These are phyloP conservation scores for Oceanodroma tethys DNA, from an alignment of 2,113 vertebrate genomes.

Conservation along the genomic window DNA sequence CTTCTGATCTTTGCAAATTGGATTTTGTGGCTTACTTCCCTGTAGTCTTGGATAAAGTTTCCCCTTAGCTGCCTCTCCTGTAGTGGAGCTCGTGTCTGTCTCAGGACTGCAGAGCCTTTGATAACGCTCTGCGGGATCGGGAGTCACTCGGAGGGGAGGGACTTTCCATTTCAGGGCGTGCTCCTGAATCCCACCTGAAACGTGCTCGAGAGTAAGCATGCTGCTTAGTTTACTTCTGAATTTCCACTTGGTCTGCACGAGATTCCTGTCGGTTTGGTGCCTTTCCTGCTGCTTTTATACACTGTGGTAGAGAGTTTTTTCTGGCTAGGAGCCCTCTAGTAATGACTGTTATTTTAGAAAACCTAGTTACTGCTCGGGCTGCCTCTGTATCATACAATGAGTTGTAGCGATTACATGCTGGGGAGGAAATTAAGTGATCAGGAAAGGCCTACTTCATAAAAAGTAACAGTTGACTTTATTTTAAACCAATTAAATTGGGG, in stretches of 20 bases:
- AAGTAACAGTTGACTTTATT: constrained; percentile 14
- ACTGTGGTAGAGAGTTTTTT: not conserved
- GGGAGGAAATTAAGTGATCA: not conserved
- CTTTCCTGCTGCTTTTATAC: not conserved
- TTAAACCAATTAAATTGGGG: not conserved
- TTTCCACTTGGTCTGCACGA: accelerated
- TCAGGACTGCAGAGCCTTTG: not conserved
- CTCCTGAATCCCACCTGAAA: not conserved
- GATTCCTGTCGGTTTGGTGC: not conserved
- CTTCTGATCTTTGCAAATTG: constrained; percentile 15
- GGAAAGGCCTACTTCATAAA: not conserved
- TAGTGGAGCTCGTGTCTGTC: not conserved
- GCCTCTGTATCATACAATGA: not conserved
- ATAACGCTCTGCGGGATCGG: not conserved
- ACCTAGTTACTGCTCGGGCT: not conserved
- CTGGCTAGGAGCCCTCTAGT: not conserved
- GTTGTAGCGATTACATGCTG: not conserved
- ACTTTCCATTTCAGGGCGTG: not conserved
- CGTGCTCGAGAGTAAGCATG: accelerated
- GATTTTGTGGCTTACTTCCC: constrained; percentile 28
- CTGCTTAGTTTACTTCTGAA: not conserved
- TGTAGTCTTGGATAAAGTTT: not conserved
- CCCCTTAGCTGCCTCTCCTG: not conserved
- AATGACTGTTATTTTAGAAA: not conserved
- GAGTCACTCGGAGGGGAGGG: not conserved